Conservation (phyloP, 2,113 vertebrate genomes). For the Callorhinus ursinus region DNA sequence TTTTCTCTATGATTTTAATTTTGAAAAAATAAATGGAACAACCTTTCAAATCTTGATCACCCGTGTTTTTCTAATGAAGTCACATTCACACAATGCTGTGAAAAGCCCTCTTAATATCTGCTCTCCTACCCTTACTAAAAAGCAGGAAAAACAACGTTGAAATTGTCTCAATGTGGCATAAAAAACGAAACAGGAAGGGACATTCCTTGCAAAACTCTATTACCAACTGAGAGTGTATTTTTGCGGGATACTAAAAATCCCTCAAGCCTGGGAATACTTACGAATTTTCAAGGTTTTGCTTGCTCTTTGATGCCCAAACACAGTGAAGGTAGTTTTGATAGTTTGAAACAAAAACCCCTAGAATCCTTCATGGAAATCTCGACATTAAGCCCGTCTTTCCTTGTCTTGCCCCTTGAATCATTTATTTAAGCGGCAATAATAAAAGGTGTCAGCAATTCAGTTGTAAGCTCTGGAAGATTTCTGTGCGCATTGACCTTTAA, state of each 20-base stretch:
- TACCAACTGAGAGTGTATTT: background rate
- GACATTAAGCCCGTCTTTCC: slow-evolving; percentile 81
- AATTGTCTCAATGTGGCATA: background rate
- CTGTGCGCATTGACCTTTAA: slow-evolving; percentile 88
- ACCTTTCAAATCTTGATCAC: background rate
- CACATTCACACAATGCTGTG: background rate
- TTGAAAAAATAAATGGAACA: background rate
- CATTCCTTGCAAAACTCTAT: background rate
- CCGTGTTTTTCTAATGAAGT: slow-evolving; percentile 28
- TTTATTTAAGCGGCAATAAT: slow-evolving; percentile 90
- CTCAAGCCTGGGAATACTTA: background rate
- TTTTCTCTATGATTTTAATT: slow-evolving; percentile 30
- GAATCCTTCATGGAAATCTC: slow-evolving; percentile 78
- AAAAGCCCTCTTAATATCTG: background rate
- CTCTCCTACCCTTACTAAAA: background rate
- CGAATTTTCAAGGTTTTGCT: background rate
- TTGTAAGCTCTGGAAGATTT: slow-evolving; percentile 85
- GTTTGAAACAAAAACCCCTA: slow-evolving; percentile 68
- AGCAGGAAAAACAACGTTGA: background rate
- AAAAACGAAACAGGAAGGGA: background rate
- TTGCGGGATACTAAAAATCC: background rate
- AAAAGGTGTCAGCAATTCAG: slow-evolving; percentile 89
- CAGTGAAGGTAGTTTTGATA: background rate
- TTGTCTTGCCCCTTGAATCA: slow-evolving; percentile 84
- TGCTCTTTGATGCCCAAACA: background rate